Evolutionary conservation across 2,888 invertebrate genomes (phyloP).

Genomic region (Zygaena filipendulae): DNA sequence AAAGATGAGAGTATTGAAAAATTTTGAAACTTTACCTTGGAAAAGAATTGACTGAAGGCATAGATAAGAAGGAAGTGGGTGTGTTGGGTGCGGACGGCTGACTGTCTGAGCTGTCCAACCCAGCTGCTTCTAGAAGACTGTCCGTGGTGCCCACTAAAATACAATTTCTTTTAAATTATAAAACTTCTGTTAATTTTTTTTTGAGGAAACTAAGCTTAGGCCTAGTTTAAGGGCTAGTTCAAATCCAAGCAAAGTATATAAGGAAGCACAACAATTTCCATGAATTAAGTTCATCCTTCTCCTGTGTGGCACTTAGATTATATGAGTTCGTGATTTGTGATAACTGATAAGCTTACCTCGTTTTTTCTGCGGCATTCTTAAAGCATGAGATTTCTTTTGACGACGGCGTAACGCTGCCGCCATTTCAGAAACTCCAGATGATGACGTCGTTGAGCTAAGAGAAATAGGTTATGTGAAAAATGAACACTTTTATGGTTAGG

Average conservation of each 20-base stretch:
- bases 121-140: slow-evolving; percentile 52
- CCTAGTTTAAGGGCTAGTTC: no score
- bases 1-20: no score
- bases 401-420: slow-evolving; percentile 46
- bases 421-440: slow-evolving; percentile 55
- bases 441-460: slow-evolving; percentile 46
- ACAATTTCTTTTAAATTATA: not conserved
- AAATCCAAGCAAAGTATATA: no score
- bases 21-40: no score
- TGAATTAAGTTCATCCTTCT: no score
- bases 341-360: no score
- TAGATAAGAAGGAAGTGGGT: slow-evolving; percentile 84
- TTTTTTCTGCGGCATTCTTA: slow-evolving; percentile 55
- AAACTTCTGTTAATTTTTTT: not conserved
- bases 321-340: no score
- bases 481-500: no score
- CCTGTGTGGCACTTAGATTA: no score
- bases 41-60: slow-evolving; percentile 88
- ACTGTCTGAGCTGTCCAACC: slow-evolving; percentile 54
- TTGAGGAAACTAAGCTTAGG: no score
- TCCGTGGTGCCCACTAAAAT: slow-evolving; percentile 52
- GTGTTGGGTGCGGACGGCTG: slow-evolving; percentile 59
- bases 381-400: slow-evolving; percentile 51
- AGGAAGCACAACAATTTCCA: no score
- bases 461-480: not conserved